A percentile compares a stretch with the other conserved stretches of the same genome.
Evolutionary conservation across 2,888 invertebrate species (phyloP).

Genomic region (Acleris sparsana): DNA sequence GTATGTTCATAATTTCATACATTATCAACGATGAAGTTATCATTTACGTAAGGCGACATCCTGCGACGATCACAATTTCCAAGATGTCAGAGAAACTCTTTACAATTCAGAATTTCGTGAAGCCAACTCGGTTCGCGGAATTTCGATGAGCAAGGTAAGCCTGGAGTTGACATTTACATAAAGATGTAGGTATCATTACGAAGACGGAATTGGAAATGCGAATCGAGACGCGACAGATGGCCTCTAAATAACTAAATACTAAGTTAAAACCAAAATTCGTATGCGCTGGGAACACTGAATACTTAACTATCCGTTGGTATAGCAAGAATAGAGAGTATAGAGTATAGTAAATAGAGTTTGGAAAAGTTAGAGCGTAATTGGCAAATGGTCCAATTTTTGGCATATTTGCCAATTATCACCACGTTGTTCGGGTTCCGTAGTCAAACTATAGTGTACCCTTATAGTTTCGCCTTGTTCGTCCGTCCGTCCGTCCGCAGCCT

Average conservation of each 20-base stretch:
- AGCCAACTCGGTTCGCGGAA: conserved; percentile 1
- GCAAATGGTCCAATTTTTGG: no score
- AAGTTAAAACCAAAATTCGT: conserved; percentile 12
- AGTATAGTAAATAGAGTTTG: no score
- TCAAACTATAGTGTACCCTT: no score
- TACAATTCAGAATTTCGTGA: conserved; percentile 4
- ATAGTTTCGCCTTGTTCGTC: no score
- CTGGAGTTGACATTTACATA: conserved; percentile 4
- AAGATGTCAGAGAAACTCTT: conserved; percentile 2
- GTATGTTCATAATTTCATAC: no score
- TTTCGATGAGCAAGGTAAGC: conserved; percentile 9
- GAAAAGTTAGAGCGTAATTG: no score
- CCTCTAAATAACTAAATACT: conserved; percentile 19
- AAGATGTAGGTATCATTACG: conserved; percentile 5
- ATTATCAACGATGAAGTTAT: background rate
- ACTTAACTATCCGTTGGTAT: conserved; percentile 3
- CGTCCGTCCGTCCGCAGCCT: no score
- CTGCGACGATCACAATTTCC: background rate
- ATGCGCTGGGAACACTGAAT: conserved; percentile 6
- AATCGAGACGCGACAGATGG: background rate
- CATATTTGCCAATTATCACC: no score
- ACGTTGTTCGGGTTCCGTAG: no score
- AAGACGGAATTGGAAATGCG: conserved; percentile 18
- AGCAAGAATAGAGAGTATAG: no score
- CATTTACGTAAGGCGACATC: no score